phyloP scores from a whole-genome alignment of 2,888 invertebrate species.

The Tuta absoluta region DNA sequence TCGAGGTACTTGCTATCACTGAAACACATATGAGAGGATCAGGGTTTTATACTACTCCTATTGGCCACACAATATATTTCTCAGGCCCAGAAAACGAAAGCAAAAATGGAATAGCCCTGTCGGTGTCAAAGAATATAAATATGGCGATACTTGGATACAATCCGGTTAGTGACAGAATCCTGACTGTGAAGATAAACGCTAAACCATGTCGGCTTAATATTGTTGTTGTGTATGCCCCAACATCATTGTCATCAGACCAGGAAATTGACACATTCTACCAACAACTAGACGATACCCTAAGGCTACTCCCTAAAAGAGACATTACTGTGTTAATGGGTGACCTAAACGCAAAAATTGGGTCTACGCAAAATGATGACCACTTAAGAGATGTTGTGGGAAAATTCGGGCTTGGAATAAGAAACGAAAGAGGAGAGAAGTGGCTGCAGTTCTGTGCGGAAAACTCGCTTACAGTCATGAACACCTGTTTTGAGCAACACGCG shows the following conservation, averaged over 20 bases:
- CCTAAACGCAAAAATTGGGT: conserved; percentile 35
- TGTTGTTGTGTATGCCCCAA: conserved; percentile 1
- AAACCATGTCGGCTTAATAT: conserved; percentile 6
- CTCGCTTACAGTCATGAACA: background rate
- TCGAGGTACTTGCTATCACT: background rate
- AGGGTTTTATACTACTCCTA: conserved; percentile 2
- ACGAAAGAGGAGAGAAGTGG: background rate
- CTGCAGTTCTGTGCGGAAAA: background rate
- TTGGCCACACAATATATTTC: background rate
- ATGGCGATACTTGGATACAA: conserved; percentile 6
- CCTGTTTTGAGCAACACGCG: background rate
- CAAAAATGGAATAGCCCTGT: background rate
- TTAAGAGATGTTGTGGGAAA: conserved; percentile 27
- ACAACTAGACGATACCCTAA: background rate
- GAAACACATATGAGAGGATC: conserved; percentile 8
- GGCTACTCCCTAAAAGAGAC: conserved; percentile 29
- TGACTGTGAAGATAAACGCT: background rate
- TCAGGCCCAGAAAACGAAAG: no score
- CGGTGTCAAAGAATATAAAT: background rate
- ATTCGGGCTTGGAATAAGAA: conserved; percentile 22
- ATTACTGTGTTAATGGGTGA: conserved; percentile 29
- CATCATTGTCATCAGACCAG: background rate
- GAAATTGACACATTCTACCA: background rate
- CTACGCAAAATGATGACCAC: conserved; percentile 13
- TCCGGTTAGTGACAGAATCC: background rate